phyloP scores from a whole-genome alignment of 2,797 vertebrate species.

The Nasua narica region DNA sequence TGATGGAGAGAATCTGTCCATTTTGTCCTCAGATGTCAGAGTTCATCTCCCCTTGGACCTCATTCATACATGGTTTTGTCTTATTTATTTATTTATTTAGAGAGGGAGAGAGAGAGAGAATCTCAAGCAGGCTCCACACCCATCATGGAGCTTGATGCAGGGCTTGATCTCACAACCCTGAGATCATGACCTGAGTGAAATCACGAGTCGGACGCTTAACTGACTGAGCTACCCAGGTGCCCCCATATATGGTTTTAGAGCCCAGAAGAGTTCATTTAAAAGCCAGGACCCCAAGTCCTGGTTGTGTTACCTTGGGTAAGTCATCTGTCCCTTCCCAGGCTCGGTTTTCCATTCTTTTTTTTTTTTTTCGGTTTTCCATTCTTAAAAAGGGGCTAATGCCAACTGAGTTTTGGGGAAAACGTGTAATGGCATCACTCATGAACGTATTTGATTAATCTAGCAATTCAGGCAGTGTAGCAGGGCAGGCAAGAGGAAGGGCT shows the following conservation, averaged over 20 bases:
- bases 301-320: not conserved
- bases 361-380: conserved; percentile 14
- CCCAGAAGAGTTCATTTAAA: not conserved
- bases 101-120: not conserved
- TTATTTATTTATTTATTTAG: not conserved
- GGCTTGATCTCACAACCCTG: not conserved
- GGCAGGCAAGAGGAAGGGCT: not conserved
- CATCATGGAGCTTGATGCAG: not conserved
- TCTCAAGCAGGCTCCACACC: not conserved
- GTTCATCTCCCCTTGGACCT: not conserved
- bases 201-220: not conserved
- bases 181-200: not conserved
- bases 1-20: not conserved
- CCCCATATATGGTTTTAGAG: not conserved
- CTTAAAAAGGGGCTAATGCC: not conserved
- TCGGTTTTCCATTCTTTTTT: conserved; percentile 16
- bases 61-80: not conserved
- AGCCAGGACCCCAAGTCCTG: not conserved
- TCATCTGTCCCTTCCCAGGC: not conserved
- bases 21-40: conserved; percentile 12
- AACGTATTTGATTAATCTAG: not conserved
- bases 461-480: not conserved
- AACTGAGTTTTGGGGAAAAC: not conserved
- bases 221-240: not conserved
- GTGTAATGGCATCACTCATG: not conserved